Evolutionary conservation across 2,888 invertebrate genomes (phyloP).

Genomic region (Brachycybe producta): DNA sequence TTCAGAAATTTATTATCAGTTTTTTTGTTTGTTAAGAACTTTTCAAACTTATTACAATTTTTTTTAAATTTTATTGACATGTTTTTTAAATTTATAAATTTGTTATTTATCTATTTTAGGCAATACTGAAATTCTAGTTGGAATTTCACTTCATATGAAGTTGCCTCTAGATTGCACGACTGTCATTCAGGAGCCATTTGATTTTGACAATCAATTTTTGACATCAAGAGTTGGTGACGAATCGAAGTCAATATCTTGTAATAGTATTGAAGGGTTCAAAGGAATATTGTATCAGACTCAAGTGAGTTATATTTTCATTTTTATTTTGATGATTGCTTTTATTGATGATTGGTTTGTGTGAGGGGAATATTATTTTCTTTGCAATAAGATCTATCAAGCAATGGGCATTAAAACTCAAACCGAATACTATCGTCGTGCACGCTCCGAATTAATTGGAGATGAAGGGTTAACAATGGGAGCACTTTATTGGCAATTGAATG

Average conservation of each 20-base stretch:
- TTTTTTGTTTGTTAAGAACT: too few species aligned
- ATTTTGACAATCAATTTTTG: background rate
- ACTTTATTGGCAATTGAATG: slow-evolving; percentile 95
- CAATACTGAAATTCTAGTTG: slow-evolving; percentile 17
- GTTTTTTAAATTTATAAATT: slow-evolving; percentile 16
- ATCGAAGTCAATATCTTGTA: slow-evolving; percentile 22
- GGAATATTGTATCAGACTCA: slow-evolving; percentile 36
- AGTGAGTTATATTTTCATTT: slow-evolving; percentile 25
- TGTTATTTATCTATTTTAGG: slow-evolving; percentile 18
- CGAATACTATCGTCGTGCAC: slow-evolving; percentile 60
- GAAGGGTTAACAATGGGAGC: slow-evolving; percentile 83
- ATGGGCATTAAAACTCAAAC: slow-evolving; percentile 73
- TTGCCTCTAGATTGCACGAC: slow-evolving; percentile 37
- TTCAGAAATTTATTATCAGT: too few species aligned
- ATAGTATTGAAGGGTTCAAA: slow-evolving; percentile 27
- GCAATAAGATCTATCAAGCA: slow-evolving; percentile 60
- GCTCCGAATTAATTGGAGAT: slow-evolving; percentile 34
- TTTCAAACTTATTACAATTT: too few species aligned
- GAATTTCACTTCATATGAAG: slow-evolving; percentile 48
- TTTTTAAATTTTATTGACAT: too few species aligned
- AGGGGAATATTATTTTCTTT: too few species aligned
- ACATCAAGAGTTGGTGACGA: too few species aligned
- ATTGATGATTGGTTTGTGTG: background rate
- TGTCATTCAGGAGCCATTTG: slow-evolving; percentile 34
- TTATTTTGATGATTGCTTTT: background rate